phyloP scores from a whole-genome alignment of 2,888 invertebrate species.

The Drosophila demipolita region DNA sequence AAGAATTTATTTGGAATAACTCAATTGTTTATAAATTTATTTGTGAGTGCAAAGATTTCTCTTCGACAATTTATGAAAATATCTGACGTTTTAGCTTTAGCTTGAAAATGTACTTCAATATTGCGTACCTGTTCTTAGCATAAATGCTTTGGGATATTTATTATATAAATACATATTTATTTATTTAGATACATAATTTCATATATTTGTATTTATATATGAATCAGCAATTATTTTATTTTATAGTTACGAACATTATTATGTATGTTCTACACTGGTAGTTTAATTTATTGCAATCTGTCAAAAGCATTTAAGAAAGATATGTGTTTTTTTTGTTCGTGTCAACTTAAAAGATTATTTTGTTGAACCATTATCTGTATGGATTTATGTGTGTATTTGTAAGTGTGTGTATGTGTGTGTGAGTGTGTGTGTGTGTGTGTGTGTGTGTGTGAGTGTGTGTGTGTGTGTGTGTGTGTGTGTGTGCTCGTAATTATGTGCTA shows the following conservation, averaged over 20 bases:
- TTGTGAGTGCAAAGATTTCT: neutral
- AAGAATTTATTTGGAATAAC: neutral
- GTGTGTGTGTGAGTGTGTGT: constrained; percentile 11
- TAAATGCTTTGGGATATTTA: neutral
- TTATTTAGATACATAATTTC: neutral
- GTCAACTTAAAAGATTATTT: constrained; percentile 36
- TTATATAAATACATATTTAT: neutral
- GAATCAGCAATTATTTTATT: neutral
- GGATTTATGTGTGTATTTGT: constrained; percentile 4
- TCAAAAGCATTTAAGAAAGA: constrained; percentile 14
- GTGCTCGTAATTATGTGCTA: constrained; percentile 72
- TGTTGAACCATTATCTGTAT: constrained; percentile 45
- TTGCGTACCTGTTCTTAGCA: neutral
- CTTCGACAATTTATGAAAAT: neutral
- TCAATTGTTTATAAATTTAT: neutral
- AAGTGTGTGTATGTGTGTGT: no score
- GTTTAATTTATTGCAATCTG: constrained; percentile 4
- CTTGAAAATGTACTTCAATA: neutral
- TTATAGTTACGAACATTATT: neutral
- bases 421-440: constrained; percentile 4
- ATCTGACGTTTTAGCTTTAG: neutral
- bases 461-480: constrained; percentile 14
- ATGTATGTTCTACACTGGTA: neutral
- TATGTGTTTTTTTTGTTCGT: constrained; percentile 2
- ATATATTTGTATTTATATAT: neutral